Evolutionary conservation across 2,888 invertebrate species (phyloP).

Genomic region (Pimpla rufipes): DNA sequence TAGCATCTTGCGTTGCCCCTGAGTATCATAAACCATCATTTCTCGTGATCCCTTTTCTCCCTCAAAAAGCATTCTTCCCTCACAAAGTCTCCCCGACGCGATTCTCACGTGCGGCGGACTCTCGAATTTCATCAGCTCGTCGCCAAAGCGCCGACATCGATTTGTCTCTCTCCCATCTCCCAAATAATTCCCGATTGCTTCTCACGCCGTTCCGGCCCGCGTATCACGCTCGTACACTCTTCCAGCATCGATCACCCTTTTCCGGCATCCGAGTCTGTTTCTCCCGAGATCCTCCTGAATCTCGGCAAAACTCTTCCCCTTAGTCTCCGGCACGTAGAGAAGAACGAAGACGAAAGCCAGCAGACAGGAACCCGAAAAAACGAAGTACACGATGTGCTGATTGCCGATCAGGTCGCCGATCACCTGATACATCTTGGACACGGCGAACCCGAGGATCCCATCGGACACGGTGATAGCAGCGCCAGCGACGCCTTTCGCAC

Average conservation of each 20-base stretch:
- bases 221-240: conserved; percentile 26
- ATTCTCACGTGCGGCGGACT: background rate
- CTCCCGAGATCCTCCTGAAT: conserved; percentile 78
- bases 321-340: conserved; percentile 82
- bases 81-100: background rate
- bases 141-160: background rate
- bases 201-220: background rate
- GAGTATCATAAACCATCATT: background rate
- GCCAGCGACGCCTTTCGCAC: conserved; percentile 82
- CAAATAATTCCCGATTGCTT: background rate
- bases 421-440: conserved; percentile 81
- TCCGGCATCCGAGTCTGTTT: conserved; percentile 51
- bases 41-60: background rate
- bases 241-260: conserved; percentile 10
- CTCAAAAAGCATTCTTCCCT: background rate
- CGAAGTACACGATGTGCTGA: conserved; percentile 76
- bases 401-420: conserved; percentile 76
- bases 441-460: conserved; percentile 80
- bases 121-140: background rate
- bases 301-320: conserved; percentile 80
- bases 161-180: background rate
- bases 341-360: conserved; percentile 79
- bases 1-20: background rate
- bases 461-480: conserved; percentile 81
- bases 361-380: conserved; percentile 80